Conservation (phyloP, 2,113 vertebrate species). For the Forbesichthys papilliferus region DNA sequence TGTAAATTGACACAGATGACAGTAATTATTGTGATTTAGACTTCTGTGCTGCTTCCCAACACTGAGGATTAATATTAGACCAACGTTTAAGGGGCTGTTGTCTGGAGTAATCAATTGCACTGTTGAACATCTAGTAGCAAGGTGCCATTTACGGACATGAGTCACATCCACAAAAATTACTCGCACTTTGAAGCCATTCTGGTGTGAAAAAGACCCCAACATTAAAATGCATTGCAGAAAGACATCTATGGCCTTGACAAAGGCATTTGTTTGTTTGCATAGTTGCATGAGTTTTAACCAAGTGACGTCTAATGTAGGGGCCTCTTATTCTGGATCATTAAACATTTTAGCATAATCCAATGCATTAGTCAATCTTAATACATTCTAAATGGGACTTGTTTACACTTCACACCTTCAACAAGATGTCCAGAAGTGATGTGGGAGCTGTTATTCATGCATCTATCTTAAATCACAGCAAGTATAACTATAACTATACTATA, state of each 20-base stretch:
- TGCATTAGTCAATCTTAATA: slow-evolving; percentile 41
- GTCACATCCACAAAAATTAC: slow-evolving; percentile 2
- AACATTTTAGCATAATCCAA: slow-evolving; percentile 51
- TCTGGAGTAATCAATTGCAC: slow-evolving; percentile 63
- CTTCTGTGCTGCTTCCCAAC: slow-evolving; percentile 38
- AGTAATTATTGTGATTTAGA: slow-evolving; percentile 60
- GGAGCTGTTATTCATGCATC: slow-evolving; percentile 13
- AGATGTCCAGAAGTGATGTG: slow-evolving; percentile 25
- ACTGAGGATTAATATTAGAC: slow-evolving; percentile 54
- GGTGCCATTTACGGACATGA: slow-evolving; percentile 38
- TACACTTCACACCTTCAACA: slow-evolving; percentile 6
- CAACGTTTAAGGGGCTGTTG: slow-evolving; percentile 58
- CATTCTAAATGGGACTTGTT: slow-evolving; percentile 37
- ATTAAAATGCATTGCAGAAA: slow-evolving; percentile 38
- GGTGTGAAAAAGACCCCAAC: slow-evolving; percentile 33
- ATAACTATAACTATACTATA: slow-evolving; percentile 16
- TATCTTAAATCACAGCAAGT: slow-evolving; percentile 7
- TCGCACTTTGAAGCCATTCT: slow-evolving; percentile 24
- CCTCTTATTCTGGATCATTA: slow-evolving; percentile 42
- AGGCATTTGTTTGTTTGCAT: slow-evolving; percentile 36
- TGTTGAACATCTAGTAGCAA: slow-evolving; percentile 43
- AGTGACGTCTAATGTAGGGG: slow-evolving; percentile 30
- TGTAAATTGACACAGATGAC: slow-evolving; percentile 59
- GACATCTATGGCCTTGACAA: slow-evolving; percentile 6
- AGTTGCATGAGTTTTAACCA: slow-evolving; percentile 39